Percentiles rank a stretch among this genome's conserved stretches.
Evolutionary conservation across 2,888 invertebrate species (phyloP).

Genomic region (Selenia dentaria): DNA sequence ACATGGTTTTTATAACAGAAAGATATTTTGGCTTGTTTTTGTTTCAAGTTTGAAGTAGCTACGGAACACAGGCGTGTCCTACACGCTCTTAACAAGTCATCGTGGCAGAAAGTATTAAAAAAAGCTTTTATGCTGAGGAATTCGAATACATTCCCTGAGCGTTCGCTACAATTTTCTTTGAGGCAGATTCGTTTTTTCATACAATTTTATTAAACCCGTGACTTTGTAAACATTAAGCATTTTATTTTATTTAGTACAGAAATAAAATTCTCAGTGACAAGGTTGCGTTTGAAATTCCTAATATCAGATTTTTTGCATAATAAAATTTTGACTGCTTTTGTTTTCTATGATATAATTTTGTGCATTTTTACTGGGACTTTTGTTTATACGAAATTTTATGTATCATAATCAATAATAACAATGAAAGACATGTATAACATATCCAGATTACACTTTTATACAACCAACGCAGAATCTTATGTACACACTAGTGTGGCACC

Average conservation of each 20-base stretch:
- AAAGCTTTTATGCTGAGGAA: constrained; percentile 47
- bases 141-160: constrained; percentile 52
- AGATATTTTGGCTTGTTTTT: no score
- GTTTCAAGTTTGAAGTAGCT: no score
- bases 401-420: no score
- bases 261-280: constrained; percentile 19
- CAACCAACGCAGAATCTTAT: no score
- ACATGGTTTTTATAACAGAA: no score
- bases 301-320: constrained; percentile 2
- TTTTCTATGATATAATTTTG: no score
- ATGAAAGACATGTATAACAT: no score
- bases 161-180: constrained; percentile 45
- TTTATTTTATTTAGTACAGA: constrained; percentile 25
- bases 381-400: no score
- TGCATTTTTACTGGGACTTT: no score
- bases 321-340: no score
- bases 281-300: constrained; percentile 19
- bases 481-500: no score
- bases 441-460: no score
- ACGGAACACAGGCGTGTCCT: neutral
- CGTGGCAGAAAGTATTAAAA: constrained; percentile 50
- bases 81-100: constrained; percentile 49
- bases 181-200: constrained; percentile 38
- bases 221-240: constrained; percentile 32
- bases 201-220: constrained; percentile 41